Evolutionary conservation across 2,888 invertebrate species (phyloP), one percentile per base, ranked within the genome.

Genomic region (Crematogaster levior): DNA sequence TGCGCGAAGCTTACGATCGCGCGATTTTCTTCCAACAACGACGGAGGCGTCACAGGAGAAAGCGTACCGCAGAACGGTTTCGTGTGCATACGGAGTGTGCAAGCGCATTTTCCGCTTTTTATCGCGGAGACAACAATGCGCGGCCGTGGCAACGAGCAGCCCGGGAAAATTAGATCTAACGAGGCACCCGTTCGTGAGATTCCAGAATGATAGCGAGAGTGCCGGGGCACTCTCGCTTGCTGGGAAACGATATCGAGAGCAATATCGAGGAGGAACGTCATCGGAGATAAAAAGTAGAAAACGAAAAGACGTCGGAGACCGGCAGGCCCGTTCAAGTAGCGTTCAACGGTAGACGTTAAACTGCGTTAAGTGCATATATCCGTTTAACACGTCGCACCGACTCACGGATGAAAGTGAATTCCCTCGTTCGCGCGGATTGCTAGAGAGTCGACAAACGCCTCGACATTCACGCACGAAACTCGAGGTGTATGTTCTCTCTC

Each of bases 331-430:
- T 70, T 43, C 24, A 7, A 30, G 30, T 34, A 40, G 10, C 40
- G 30, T 53, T 77, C 30, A 53, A 65, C 75, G 75, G 30, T 75
- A 21, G 72, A 30, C 43, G 77, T 72, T 79, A 79, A 79, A 79
- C 18, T 24, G n/a, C 72, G 77, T 70, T 72, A 79, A 79, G 56
- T 79, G 56, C 56, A 18, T 34, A 43, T 77, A 77, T 77, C 72
- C 77, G 56, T 70, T 79, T 79, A 79, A 70, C 77, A 79, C 43
- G 73, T 79, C 77, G 37, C n/a, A 60, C 2, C 80, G 37, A 53
- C 34, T 73, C 34, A 56, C 84, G 68, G 82, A 91, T 86, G 91
- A 91, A 91, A 91, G 91, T 87, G 86, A 89, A 89, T 91, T 91
- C 85, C 84, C 88, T 61, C 81, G 48, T 61, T 61, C 34, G 58